These are phyloP conservation scores for Zaprionus tsacasi DNA, from an alignment of 1,140 invertebrate genomes.

Conservation along the genomic window DNA sequence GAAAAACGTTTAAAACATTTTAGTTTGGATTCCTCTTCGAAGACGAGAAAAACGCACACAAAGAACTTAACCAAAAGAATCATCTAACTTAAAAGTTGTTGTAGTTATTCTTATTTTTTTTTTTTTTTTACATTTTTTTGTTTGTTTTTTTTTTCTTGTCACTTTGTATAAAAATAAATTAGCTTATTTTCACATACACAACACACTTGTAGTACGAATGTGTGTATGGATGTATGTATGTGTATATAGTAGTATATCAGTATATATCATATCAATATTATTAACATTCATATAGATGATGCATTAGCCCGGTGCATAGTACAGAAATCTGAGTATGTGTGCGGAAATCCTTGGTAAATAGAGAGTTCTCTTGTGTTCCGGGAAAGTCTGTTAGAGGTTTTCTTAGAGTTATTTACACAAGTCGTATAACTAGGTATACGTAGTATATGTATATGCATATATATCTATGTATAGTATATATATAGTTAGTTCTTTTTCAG, in stretches of 20 bases:
- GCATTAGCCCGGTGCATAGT: constrained; percentile 53
- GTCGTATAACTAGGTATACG: constrained; percentile 23
- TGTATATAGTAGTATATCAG: constrained; percentile 18
- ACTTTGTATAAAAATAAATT: constrained; percentile 82
- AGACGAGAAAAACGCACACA: constrained; percentile 66
- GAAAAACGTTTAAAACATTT: constrained; percentile 84
- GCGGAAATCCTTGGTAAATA: constrained; percentile 54
- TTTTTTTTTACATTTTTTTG: constrained; percentile 12
- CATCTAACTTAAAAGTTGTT: constrained; percentile 48
- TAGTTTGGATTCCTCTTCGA: constrained; percentile 66
- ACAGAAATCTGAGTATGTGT: constrained; percentile 20
- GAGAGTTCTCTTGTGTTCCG: constrained; percentile 27
- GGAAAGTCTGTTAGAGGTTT: constrained; percentile 67
- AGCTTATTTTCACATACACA: constrained; percentile 32
- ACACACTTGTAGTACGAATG: neutral
- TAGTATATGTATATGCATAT: neutral
- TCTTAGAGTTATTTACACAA: constrained; percentile 40
- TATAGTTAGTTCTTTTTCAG: constrained; percentile 59
- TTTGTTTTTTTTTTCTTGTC: constrained; percentile 20
- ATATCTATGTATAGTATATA: constrained; percentile 54
- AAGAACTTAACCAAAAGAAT: constrained; percentile 60
- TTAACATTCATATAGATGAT: constrained; percentile 25
- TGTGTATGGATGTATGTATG: neutral
- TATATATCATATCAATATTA: constrained; percentile 34
- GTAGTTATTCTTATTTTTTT: constrained; percentile 24